Evolutionary conservation across 2,888 invertebrate species (phyloP).

Genomic region (Tetragonula carbonaria): DNA sequence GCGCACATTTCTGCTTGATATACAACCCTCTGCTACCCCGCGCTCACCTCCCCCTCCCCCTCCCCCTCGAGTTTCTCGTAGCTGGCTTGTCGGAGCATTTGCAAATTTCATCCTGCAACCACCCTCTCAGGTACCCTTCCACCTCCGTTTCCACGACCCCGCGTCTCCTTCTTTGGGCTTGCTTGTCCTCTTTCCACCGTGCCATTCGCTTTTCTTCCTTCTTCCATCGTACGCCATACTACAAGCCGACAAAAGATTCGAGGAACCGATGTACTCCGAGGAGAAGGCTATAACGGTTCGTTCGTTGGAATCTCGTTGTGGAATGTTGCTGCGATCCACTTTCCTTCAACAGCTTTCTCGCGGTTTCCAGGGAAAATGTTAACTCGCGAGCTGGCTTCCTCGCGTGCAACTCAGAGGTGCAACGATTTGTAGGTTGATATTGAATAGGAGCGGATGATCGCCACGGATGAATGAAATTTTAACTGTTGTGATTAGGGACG

Average conservation of each 20-base stretch:
- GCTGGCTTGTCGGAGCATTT: constrained; percentile 59
- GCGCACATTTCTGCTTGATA: constrained; percentile 64
- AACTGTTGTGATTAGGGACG: neutral
- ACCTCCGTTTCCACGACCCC: constrained; percentile 9
- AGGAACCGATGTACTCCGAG: constrained; percentile 47
- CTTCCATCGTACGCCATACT: neutral
- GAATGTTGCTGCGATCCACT: constrained; percentile 45
- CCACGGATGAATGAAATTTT: neutral
- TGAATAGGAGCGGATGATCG: neutral
- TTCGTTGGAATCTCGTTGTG: constrained; percentile 42
- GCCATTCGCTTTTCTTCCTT: neutral
- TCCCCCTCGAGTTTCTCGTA: neutral
- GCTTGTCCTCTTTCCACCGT: constrained; percentile 8
- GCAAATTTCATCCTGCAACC: constrained; percentile 61
- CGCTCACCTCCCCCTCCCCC: neutral
- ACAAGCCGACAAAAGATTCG: constrained; percentile 56
- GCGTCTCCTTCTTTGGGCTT: neutral
- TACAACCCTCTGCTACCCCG: constrained; percentile 37
- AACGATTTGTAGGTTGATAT: neutral
- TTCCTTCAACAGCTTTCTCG: constrained; percentile 22
- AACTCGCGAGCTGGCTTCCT: constrained; percentile 31
- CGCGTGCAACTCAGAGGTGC: neutral
- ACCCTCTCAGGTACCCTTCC: neutral
- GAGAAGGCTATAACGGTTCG: constrained; percentile 29
- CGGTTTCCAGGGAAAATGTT: constrained; percentile 43